phyloP scores from a whole-genome alignment of 2,797 vertebrate species.

The Nannoperca obscura region DNA sequence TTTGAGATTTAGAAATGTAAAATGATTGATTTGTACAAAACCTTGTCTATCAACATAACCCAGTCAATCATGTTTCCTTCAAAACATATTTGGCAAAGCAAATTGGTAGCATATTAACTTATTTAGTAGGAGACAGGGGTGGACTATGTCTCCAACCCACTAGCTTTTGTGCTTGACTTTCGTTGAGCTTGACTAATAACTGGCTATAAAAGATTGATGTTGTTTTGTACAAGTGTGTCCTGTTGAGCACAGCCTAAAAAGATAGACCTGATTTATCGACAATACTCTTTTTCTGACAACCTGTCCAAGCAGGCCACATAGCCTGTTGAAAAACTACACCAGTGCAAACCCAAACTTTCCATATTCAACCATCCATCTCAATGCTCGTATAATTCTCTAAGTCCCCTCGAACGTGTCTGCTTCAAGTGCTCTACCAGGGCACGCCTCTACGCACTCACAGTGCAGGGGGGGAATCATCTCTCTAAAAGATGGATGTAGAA shows the following conservation, averaged over 20 bases:
- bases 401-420: slow-evolving; percentile 56
- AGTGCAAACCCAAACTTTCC: slow-evolving; percentile 24
- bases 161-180: neutral
- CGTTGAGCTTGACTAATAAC: slow-evolving; percentile 4
- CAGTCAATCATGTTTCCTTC: neutral
- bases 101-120: neutral
- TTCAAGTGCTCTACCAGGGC: slow-evolving; percentile 49
- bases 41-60: neutral
- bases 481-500: slow-evolving; percentile 33
- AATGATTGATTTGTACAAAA: neutral
- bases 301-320: slow-evolving; percentile 42
- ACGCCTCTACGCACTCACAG: slow-evolving; percentile 35
- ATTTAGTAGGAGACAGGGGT: neutral
- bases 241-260: slow-evolving; percentile 21
- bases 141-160: neutral
- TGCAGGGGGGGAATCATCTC: slow-evolving; percentile 6
- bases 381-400: slow-evolving; percentile 47
- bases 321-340: slow-evolving; percentile 29
- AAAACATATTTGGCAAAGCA: neutral
- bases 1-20: neutral
- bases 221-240: slow-evolving; percentile 24
- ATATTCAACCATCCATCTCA: slow-evolving; percentile 33
- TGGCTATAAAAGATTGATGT: slow-evolving; percentile 7
- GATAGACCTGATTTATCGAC: slow-evolving; percentile 27
- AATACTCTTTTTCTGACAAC: slow-evolving; percentile 32